These are phyloP conservation scores for Nasonia longicornis DNA, from an alignment of 1,140 invertebrate genomes.

Conservation along the genomic window DNA sequence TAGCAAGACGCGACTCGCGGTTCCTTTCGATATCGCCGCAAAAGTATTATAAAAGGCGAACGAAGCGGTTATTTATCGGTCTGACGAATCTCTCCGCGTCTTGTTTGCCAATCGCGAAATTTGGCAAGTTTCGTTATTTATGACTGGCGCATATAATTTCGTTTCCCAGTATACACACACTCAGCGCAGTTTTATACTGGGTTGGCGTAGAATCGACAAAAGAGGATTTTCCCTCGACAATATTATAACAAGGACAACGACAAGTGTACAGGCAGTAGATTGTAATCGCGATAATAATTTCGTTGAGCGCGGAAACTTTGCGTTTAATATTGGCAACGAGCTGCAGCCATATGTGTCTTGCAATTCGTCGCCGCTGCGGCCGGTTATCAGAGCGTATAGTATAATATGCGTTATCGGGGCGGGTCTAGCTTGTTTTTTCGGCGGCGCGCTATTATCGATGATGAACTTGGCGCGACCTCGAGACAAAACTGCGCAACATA, in stretches of 20 bases:
- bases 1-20: not conserved
- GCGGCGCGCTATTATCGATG: conserved; percentile 66
- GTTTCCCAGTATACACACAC: not conserved
- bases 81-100: conserved; percentile 4
- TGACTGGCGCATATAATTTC: conserved; percentile 37
- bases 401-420: conserved; percentile 59
- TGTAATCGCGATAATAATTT: too few species aligned
- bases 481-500: conserved; percentile 60
- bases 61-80: conserved; percentile 40
- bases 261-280: too few species aligned
- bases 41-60: not conserved
- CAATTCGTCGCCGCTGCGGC: not conserved
- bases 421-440: conserved; percentile 67
- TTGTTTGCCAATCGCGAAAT: conserved; percentile 41
- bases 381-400: conserved; percentile 20
- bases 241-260: not conserved
- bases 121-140: conserved; percentile 46
- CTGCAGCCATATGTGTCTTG: conserved; percentile 35
- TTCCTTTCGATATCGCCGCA: conserved; percentile 11
- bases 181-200: too few species aligned
- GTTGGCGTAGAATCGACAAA: too few species aligned
- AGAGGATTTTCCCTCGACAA: not conserved
- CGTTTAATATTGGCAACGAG: not conserved
- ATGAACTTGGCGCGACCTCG: conserved; percentile 68
- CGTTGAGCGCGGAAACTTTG: too few species aligned